Evolutionary conservation across 2,113 vertebrate genomes (phyloP), one percentile per base, ranked within the genome.

Genomic region (Muscicapa adusta): DNA sequence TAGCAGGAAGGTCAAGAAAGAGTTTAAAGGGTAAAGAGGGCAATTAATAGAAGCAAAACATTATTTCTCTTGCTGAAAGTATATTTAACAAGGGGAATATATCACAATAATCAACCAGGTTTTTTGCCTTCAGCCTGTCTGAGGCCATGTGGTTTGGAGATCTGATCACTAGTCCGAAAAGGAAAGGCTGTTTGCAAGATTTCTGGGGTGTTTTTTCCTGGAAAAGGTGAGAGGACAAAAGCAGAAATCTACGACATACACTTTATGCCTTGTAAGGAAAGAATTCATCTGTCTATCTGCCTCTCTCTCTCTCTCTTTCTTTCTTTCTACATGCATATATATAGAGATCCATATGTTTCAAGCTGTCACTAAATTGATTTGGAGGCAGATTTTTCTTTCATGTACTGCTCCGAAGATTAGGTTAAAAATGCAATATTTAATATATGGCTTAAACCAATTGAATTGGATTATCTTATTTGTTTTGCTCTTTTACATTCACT

Each of bases 121-220:
- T 96, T 96, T 96, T 95, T 96, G 95, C 96, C 94, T 96, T 96
- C 94, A 97, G 96, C 95, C 96, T 97, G 85, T 97, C 94, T 97
- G 96, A 96, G 96, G 96, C 92, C 94, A 96, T 96, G 96, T 96
- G 96, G 91, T 96, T 97, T 97, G 96, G 95, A 96, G 96, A 86
- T 94, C 94, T 96, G 95, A 91, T 96, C 92, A 97, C 94, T 97
- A 97, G 91, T 96, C 94, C 85, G 89, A 96, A 96, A 97, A 97
- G 96, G 4, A 96, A 97, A 95, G 94, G 89, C 92, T 96, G 93
- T 97, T 96, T 97, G 71, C 96, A 97, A 96, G 96, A 97, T 95
- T 96, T 96, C 94, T 65, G 96, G 94, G 96, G 89, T 95, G 93
- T 96, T 91, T 96, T 95, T 97, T 97, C 95, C 96, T 96, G 95